Evolutionary conservation across 2,797 vertebrate species (phyloP).

Genomic region (Garrulus glandarius): DNA sequence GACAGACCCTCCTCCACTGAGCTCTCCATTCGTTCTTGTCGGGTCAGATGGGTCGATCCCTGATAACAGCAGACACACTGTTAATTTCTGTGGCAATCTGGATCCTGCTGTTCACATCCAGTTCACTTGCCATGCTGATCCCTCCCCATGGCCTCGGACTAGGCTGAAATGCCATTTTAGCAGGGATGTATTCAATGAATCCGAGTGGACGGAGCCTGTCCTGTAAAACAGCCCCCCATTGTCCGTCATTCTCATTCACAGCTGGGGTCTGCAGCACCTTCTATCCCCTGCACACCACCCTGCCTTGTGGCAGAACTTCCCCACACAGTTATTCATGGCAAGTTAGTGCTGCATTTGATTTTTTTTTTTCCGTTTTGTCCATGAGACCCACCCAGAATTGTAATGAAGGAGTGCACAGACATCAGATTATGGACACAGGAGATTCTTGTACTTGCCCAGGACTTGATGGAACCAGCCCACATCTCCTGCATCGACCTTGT

Average conservation of each 20-base stretch:
- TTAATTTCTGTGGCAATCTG: conserved; percentile 28
- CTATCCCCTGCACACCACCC: background rate
- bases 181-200: background rate
- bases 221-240: background rate
- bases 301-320: background rate
- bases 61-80: conserved; percentile 2
- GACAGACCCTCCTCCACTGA: background rate
- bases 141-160: background rate
- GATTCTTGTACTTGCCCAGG: background rate
- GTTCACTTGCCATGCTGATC: background rate
- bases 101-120: conserved; percentile 1
- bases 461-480: background rate
- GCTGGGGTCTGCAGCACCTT: background rate
- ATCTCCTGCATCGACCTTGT: background rate
- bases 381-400: background rate
- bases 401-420: background rate
- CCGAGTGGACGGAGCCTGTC: background rate
- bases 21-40: background rate
- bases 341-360: rapidly evolving
- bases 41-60: background rate
- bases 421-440: background rate
- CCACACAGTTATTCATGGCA: background rate
- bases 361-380: background rate
- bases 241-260: background rate
- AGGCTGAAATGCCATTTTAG: background rate